Percentiles rank a stretch among this genome's conserved stretches.
These are phyloP conservation scores for Parelbella ahira DNA, from an alignment of 2,888 invertebrate genomes.

Conservation along the genomic window DNA sequence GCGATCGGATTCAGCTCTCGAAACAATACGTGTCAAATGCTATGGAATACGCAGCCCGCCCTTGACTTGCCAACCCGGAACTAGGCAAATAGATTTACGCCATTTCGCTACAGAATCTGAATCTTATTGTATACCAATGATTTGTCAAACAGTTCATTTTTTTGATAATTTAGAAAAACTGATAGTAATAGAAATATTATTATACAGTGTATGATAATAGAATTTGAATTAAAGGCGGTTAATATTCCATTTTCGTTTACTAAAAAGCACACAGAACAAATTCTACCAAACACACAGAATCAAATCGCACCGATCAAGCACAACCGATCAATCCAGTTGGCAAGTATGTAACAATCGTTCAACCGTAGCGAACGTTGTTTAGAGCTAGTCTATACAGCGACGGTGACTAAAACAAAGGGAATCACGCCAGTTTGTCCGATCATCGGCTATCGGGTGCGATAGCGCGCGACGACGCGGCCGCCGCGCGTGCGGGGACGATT, in stretches of 20 bases:
- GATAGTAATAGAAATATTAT: too few relatives aligned
- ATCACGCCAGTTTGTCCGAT: constrained; percentile 21
- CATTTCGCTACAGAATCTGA: constrained; percentile 5
- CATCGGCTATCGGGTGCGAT: constrained; percentile 22
- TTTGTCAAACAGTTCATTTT: too few relatives aligned
- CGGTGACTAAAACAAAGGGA: constrained; percentile 20
- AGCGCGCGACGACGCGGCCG: constrained; percentile 26
- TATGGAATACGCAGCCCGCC: constrained; percentile 17
- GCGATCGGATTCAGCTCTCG: constrained; percentile 28
- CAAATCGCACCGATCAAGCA: background rate
- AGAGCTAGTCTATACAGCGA: constrained; percentile 19
- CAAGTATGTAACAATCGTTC: constrained; percentile 12
- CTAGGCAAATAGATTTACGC: constrained; percentile 14
- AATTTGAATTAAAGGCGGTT: too few relatives aligned
- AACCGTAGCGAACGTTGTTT: constrained; percentile 16
- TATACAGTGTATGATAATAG: too few relatives aligned
- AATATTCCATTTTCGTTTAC: too few relatives aligned
- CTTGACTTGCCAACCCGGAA: constrained; percentile 15
- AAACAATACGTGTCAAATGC: constrained; percentile 23
- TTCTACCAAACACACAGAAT: constrained; percentile 1
- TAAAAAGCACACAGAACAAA: constrained; percentile 1
- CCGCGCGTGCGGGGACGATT: constrained; percentile 58
- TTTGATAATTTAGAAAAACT: too few relatives aligned
- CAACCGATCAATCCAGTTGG: constrained; percentile 9
- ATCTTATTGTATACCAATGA: too few relatives aligned